Percentiles rank a stretch among this genome's conserved stretches.
phyloP scores from a whole-genome alignment of 2,113 vertebrate genomes.

The Lanius collurio region DNA sequence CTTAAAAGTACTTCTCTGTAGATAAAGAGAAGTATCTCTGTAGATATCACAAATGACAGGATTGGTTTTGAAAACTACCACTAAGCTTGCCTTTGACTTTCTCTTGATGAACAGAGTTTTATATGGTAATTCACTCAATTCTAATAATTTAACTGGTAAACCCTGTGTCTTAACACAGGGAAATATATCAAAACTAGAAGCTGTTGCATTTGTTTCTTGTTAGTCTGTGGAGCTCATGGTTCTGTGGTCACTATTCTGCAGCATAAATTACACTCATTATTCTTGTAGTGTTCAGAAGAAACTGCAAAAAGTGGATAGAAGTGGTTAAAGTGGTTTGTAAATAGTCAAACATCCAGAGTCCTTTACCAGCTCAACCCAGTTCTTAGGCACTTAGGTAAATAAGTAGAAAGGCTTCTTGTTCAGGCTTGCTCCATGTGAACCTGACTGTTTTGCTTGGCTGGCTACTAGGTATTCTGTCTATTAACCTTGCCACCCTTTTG shows the following conservation, averaged over 20 bases:
- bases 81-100: neutral
- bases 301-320: constrained; percentile 69
- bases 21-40: neutral
- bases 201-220: neutral
- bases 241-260: neutral
- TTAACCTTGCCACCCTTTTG: constrained; percentile 95
- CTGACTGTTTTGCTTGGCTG: constrained; percentile 89
- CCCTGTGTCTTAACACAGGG: neutral
- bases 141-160: neutral
- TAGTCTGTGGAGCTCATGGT: neutral
- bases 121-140: neutral
- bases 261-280: neutral
- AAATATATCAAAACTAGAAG: neutral
- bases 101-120: neutral
- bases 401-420: constrained; percentile 91
- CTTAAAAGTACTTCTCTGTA: neutral
- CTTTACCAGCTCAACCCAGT: constrained; percentile 71
- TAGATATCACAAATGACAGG: neutral
- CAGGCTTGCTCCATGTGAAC: constrained; percentile 89
- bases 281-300: constrained; percentile 36
- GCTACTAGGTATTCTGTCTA: constrained; percentile 91
- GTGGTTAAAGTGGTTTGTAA: constrained; percentile 76
- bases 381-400: constrained; percentile 74
- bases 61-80: neutral
- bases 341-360: constrained; percentile 65